Evolutionary conservation across 1,140 invertebrate genomes (phyloP).

Genomic region (Sminthurides bifidus): DNA sequence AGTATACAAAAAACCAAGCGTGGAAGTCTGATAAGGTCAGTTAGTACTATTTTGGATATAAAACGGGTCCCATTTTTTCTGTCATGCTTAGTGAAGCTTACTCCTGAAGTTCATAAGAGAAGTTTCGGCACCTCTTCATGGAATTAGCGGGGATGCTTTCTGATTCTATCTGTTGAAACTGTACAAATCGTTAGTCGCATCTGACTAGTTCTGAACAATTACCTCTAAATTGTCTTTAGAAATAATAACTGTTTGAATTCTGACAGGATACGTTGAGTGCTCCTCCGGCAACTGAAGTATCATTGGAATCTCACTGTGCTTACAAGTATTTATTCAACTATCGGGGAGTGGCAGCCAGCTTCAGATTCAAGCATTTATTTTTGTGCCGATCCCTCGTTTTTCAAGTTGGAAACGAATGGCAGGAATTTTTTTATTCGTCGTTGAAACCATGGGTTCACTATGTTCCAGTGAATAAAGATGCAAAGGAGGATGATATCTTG

Average conservation of each 20-base stretch:
- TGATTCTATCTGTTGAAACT: no score
- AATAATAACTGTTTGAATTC: no score
- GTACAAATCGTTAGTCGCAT: no score
- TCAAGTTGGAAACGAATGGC: constrained; percentile 88
- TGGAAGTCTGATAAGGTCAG: constrained; percentile 80
- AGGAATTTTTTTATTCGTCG: constrained; percentile 86
- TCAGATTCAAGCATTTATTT: constrained; percentile 92
- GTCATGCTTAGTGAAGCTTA: constrained; percentile 12
- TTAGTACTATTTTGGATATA: background rate
- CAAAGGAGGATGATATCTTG: constrained; percentile 53
- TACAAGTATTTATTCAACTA: constrained; percentile 95
- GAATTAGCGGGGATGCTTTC: no score
- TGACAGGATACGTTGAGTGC: constrained; percentile 77
- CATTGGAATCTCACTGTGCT: constrained; percentile 81
- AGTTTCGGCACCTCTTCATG: no score
- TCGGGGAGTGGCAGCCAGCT: constrained; percentile 90
- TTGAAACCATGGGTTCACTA: constrained; percentile 95
- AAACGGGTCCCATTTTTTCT: constrained; percentile 1
- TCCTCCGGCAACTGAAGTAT: constrained; percentile 70
- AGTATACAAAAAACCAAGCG: constrained; percentile 96
- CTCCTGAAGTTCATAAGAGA: background rate
- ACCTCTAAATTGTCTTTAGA: no score
- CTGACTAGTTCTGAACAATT: no score
- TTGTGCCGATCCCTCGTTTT: constrained; percentile 88
- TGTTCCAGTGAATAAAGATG: constrained; percentile 66